phyloP scores from a whole-genome alignment of 2,797 vertebrate species.

The Odontamblyopus lacepedii region DNA sequence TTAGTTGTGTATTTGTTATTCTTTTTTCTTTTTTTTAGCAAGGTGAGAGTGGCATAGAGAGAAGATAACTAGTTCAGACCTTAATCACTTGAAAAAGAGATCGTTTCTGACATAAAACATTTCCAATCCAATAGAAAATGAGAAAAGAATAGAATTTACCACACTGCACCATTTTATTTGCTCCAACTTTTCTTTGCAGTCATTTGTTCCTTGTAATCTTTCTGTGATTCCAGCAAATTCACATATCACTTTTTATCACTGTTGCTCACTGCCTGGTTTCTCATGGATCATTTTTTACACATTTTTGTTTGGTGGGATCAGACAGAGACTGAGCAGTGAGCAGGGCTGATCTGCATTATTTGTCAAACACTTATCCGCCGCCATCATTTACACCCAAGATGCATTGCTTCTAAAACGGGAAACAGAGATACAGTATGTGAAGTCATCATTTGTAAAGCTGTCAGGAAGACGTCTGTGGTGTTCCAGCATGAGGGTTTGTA shows the following conservation, averaged over 20 bases:
- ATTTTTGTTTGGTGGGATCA: slow-evolving; percentile 5
- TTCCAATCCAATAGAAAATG: too few species aligned
- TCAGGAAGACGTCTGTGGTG: slow-evolving; percentile 7
- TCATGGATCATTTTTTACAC: slow-evolving; percentile 11
- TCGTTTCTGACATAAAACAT: too few species aligned
- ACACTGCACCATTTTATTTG: too few species aligned
- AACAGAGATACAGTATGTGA: slow-evolving; percentile 2
- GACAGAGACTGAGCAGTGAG: slow-evolving; percentile 8
- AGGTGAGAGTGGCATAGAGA: too few species aligned
- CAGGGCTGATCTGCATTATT: slow-evolving; percentile 13
- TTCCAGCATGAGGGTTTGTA: background rate
- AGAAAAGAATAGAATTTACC: too few species aligned
- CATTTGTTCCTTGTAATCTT: background rate
- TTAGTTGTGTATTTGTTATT: too few species aligned
- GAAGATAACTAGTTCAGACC: too few species aligned
- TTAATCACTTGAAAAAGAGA: too few species aligned
- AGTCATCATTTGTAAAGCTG: slow-evolving; percentile 9
- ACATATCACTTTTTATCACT: slow-evolving; percentile 6
- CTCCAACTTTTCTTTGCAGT: background rate
- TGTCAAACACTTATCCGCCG: slow-evolving; percentile 15
- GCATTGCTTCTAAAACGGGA: background rate
- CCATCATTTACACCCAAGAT: slow-evolving; percentile 10
- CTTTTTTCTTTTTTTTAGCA: too few species aligned
- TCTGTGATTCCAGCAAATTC: background rate
- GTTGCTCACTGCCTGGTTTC: background rate